A percentile compares a stretch with the other conserved stretches of the same genome.
phyloP scores from a whole-genome alignment of 2,888 invertebrate genomes.

The Pandemis corylana region DNA sequence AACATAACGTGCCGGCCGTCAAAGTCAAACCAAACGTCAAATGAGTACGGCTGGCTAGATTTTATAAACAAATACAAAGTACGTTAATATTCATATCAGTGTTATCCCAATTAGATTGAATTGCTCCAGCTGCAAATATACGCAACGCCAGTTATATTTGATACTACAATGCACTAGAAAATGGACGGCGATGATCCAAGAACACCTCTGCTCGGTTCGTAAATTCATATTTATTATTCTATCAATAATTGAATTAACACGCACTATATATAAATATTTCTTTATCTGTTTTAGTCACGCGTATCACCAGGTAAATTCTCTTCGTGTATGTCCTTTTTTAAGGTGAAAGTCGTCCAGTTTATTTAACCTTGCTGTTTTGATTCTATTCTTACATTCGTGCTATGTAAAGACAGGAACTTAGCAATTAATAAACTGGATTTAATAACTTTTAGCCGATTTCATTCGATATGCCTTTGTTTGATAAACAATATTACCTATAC shows the following conservation, averaged over 20 bases:
- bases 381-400: not conserved
- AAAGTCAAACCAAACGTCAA: slow-evolving; percentile 7
- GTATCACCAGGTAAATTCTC: not conserved
- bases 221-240: not conserved
- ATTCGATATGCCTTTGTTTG: not conserved
- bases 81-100: slow-evolving; percentile 17
- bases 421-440: not conserved
- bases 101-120: slow-evolving; percentile 29
- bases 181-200: slow-evolving; percentile 38
- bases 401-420: slow-evolving; percentile 11
- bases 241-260: slow-evolving; percentile 30
- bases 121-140: slow-evolving; percentile 18
- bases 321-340: not conserved
- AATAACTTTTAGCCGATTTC: not conserved
- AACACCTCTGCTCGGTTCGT: slow-evolving; percentile 37
- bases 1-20: slow-evolving; percentile 12
- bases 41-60: not conserved
- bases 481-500: not conserved
- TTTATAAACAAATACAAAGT: slow-evolving; percentile 33
- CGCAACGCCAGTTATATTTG: not conserved
- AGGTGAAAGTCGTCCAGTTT: slow-evolving; percentile 1
- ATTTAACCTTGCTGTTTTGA: slow-evolving; percentile 11
- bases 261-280: not conserved
- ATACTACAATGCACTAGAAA: slow-evolving; percentile 14
- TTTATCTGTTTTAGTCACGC: slow-evolving; percentile 7